Conservation (phyloP, 2,113 vertebrate species). For the Chaetodon auriga region DNA sequence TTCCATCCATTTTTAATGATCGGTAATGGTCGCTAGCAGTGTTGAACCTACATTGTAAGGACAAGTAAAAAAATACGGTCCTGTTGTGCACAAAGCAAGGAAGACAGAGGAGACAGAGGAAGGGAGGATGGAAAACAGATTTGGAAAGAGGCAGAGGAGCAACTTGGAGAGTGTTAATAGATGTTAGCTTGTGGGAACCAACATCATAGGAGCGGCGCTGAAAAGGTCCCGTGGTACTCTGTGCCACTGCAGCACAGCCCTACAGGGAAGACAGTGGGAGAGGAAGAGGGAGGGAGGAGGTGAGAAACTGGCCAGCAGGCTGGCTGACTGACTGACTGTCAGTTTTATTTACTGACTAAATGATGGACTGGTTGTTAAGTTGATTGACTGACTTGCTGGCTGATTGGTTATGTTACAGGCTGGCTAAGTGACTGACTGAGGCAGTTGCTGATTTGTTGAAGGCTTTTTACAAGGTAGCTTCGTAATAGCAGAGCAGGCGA, state of each 20-base stretch:
- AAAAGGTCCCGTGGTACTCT: conserved; percentile 54
- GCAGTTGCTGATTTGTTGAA: conserved; percentile 55
- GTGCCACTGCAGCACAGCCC: conserved; percentile 46
- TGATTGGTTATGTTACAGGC: conserved; percentile 69
- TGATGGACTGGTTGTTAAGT: conserved; percentile 71
- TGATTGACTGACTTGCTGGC: conserved; percentile 70
- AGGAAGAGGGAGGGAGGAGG: conserved; percentile 44
- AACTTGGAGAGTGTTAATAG: conserved; percentile 55
- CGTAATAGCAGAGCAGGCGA: conserved; percentile 14
- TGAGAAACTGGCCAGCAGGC: conserved; percentile 57
- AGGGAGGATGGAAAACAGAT: conserved; percentile 29
- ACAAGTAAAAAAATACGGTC: conserved; percentile 52
- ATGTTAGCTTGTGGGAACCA: conserved; percentile 63
- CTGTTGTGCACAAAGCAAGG: conserved; percentile 28
- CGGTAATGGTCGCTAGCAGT: conserved; percentile 75
- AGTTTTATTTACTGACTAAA: conserved; percentile 64
- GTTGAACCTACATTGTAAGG: conserved; percentile 58
- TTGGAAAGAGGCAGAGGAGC: conserved; percentile 23
- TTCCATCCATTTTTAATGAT: conserved; percentile 81
- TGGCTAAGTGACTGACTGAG: conserved; percentile 51
- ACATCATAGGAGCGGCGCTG: conserved; percentile 41
- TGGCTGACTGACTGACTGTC: conserved; percentile 49
- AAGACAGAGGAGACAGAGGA: conserved; percentile 30
- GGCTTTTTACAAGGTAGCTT: conserved; percentile 53
- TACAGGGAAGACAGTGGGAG: conserved; percentile 38